phyloP scores from a whole-genome alignment of 2,113 vertebrate species.

The Fulmarus glacialis region DNA sequence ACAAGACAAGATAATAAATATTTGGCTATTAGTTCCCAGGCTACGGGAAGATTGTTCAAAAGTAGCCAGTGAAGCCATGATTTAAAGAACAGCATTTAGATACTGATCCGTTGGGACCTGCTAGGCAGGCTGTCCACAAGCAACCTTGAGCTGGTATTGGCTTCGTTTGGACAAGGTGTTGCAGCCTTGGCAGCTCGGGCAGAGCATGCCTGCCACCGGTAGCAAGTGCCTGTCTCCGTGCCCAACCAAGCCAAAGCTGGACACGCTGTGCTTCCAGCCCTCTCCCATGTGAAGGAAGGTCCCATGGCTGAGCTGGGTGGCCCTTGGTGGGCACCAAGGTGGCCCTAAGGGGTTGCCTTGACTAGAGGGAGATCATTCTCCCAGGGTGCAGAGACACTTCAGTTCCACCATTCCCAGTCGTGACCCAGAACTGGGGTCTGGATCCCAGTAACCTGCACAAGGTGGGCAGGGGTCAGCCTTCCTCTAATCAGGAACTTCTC shows the following conservation, averaged over 20 bases:
- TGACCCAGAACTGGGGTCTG: not conserved
- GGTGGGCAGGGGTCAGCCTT: not conserved
- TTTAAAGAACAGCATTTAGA: not conserved
- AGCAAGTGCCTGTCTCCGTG: fast-evolving
- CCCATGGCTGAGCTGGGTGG: not conserved
- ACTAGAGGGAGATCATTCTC: not conserved
- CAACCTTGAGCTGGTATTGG: not conserved
- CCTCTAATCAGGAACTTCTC: not conserved
- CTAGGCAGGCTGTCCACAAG: not conserved
- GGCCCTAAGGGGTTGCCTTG: not conserved
- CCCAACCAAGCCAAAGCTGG: not conserved
- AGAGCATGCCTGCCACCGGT: fast-evolving
- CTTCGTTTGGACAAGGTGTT: not conserved
- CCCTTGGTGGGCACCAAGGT: not conserved
- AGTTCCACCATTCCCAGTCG: not conserved
- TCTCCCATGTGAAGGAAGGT: not conserved
- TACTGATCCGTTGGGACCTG: not conserved
- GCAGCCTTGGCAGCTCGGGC: not conserved
- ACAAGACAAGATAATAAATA: not conserved
- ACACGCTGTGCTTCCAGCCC: not conserved
- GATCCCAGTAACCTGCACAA: not conserved
- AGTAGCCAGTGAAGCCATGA: not conserved
- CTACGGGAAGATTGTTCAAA: not conserved
- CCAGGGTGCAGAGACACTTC: not conserved
- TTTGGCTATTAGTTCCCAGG: not conserved